Evolutionary conservation across 2,797 vertebrate genomes (phyloP).

Genomic region (Melopsittacus undulatus): DNA sequence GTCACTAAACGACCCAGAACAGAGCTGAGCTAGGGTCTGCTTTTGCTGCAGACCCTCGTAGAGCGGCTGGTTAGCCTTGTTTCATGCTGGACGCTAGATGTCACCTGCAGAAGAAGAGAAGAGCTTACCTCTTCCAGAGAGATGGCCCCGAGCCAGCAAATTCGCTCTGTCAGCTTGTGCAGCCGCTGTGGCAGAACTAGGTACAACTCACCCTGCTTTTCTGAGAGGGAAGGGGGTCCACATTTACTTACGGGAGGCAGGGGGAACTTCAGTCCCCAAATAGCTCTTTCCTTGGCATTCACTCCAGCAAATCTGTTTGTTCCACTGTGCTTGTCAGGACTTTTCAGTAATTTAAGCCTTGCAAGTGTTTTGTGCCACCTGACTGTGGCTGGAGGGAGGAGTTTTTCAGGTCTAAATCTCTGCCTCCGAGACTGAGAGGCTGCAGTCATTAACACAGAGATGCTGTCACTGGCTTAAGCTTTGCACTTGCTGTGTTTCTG

Average conservation of each 20-base stretch:
- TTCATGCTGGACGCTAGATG: constrained; percentile 65
- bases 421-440: neutral
- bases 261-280: neutral
- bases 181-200: constrained; percentile 84
- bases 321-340: neutral
- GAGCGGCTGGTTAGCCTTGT: neutral
- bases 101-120: constrained; percentile 62
- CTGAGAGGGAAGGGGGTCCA: constrained; percentile 10
- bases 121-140: constrained; percentile 60
- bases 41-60: neutral
- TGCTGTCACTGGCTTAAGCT: neutral
- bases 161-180: constrained; percentile 84
- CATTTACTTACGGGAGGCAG: neutral
- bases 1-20: neutral
- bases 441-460: neutral
- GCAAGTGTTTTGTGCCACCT: neutral
- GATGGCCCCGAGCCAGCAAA: constrained; percentile 80
- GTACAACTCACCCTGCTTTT: constrained; percentile 62
- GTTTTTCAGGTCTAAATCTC: neutral
- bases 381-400: neutral
- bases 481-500: neutral
- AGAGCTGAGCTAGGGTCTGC: neutral
- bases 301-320: neutral
- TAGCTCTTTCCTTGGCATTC: neutral
- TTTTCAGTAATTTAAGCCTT: neutral